Evolutionary conservation across 2,113 vertebrate species (phyloP).

Genomic region (Macroglossus sobrinus): DNA sequence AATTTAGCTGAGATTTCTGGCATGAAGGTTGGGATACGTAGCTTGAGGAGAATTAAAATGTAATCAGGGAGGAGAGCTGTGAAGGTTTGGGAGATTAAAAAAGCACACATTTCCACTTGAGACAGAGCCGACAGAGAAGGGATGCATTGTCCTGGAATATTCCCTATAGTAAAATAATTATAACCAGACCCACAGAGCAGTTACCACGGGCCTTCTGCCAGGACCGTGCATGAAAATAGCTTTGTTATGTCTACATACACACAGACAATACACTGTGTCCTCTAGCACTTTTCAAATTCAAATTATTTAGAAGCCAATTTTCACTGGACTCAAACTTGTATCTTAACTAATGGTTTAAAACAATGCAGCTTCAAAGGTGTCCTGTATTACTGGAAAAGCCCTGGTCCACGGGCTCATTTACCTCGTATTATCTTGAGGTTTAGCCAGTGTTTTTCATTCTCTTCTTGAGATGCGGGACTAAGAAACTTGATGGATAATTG

Average conservation of each 20-base stretch:
- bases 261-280: slow-evolving; percentile 76
- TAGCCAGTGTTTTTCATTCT: background rate
- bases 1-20: slow-evolving; percentile 19
- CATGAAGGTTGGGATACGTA: background rate
- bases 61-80: background rate
- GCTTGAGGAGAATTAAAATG: background rate
- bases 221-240: slow-evolving; percentile 73
- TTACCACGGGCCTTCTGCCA: slow-evolving; percentile 66
- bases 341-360: slow-evolving; percentile 62
- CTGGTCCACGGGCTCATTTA: background rate
- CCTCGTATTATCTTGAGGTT: background rate
- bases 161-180: slow-evolving; percentile 72
- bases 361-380: slow-evolving; percentile 33
- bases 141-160: slow-evolving; percentile 57
- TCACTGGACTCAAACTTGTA: slow-evolving; percentile 44
- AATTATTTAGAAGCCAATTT: slow-evolving; percentile 66
- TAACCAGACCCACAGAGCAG: slow-evolving; percentile 71
- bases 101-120: slow-evolving; percentile 10
- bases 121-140: slow-evolving; percentile 6
- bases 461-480: background rate
- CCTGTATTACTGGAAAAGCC: background rate
- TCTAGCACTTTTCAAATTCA: slow-evolving; percentile 64
- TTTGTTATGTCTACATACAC: slow-evolving; percentile 76
- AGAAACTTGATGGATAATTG: background rate
- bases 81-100: slow-evolving; percentile 17